Percentiles rank a stretch among this genome's conserved stretches.
These are phyloP conservation scores for Delphinapterus leucas DNA, from an alignment of 2,113 vertebrate species.

Conservation along the genomic window DNA sequence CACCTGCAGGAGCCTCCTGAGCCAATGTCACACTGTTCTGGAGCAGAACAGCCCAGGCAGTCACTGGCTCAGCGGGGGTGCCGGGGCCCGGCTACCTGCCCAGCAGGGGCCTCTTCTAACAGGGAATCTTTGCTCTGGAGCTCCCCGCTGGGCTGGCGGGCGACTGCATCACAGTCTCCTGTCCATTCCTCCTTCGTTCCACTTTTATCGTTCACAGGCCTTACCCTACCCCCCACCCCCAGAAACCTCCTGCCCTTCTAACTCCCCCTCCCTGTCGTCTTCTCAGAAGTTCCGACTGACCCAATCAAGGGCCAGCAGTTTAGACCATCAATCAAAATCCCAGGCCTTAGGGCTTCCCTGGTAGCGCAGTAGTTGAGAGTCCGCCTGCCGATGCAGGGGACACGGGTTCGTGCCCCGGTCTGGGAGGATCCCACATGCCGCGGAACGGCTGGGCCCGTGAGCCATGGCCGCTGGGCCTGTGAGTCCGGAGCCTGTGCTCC, in stretches of 20 bases:
- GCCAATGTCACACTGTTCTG: accelerated
- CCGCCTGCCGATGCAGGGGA: no score
- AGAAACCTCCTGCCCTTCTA: background rate
- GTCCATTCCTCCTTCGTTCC: background rate
- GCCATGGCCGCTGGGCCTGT: no score
- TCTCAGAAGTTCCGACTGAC: background rate
- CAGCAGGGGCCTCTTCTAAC: accelerated
- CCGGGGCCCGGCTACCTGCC: background rate
- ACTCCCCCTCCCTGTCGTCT: background rate
- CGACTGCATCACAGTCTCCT: background rate
- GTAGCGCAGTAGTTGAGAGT: no score
- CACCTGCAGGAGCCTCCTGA: background rate
- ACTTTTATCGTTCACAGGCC: background rate
- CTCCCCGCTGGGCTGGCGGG: accelerated
- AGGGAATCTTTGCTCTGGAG: background rate
- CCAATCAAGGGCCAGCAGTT: background rate
- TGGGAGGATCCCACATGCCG: no score
- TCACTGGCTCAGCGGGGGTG: accelerated
- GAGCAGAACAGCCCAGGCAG: background rate
- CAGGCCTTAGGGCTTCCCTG: background rate
- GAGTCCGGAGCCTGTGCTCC: no score
- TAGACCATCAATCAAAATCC: background rate
- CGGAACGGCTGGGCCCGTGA: no score
- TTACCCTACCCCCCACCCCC: background rate
- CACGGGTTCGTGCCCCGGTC: no score